Conservation (phyloP, 1,140 invertebrate species). For the Drosophila pandora region DNA sequence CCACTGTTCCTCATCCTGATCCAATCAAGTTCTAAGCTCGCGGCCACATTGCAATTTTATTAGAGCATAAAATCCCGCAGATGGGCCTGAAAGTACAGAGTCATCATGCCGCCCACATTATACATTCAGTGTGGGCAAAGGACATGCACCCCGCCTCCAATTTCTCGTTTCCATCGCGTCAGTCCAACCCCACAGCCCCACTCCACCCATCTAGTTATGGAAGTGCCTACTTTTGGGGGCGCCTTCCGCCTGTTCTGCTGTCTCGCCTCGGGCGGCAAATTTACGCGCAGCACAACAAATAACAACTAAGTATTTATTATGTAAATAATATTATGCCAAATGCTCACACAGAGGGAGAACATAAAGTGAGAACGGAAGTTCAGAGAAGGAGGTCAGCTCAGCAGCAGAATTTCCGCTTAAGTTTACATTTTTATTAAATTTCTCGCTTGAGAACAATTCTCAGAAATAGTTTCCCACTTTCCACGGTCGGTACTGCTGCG, state of each 20-base stretch:
- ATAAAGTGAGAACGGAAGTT: constrained; percentile 6
- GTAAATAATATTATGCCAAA: constrained; percentile 74
- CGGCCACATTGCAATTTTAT: constrained; percentile 58
- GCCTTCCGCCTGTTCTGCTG: constrained; percentile 21
- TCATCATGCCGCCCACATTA: constrained; percentile 38
- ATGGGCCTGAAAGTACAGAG: constrained; percentile 54
- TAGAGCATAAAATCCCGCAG: constrained; percentile 57
- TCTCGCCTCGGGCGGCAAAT: constrained; percentile 56
- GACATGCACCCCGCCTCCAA: constrained; percentile 1
- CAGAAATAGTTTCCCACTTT: constrained; percentile 57
- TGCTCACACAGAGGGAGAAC: constrained; percentile 31
- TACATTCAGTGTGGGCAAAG: constrained; percentile 20
- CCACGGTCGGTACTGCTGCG: constrained; percentile 3
- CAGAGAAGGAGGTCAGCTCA: background rate
- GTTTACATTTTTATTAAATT: constrained; percentile 59
- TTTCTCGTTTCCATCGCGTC: background rate
- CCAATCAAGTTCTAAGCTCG: constrained; percentile 62
- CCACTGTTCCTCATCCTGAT: constrained; percentile 30
- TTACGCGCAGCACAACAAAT: constrained; percentile 71
- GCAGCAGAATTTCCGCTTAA: constrained; percentile 27
- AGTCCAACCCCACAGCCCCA: background rate
- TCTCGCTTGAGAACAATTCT: constrained; percentile 26
- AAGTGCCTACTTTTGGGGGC: constrained; percentile 24
- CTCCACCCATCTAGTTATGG: background rate
- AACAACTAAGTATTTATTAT: constrained; percentile 78